Evolutionary conservation across 2,113 vertebrate genomes (phyloP), one percentile per base, ranked within the genome.

Genomic region (Oryzias curvinotus): DNA sequence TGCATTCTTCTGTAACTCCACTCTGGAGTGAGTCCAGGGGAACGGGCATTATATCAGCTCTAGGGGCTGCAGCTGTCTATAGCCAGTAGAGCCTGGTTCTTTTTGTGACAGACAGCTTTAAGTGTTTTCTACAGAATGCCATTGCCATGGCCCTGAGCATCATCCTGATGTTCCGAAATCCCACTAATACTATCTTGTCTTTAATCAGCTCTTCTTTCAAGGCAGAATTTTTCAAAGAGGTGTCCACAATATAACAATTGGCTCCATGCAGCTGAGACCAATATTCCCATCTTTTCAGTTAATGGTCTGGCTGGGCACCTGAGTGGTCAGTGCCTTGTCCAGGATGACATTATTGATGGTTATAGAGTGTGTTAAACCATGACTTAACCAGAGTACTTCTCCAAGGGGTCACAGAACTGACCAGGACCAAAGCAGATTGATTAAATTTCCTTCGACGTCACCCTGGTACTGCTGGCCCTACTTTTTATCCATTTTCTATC

Each of bases 131-230:
- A 81, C 70, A 75, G 67, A 67, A 30, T 52, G 66, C 58, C 70
- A 77, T 48, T 62, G 5, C 69, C 82, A 87, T 87, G 85, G 71
- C 85, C 82, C 67, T 64, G 68, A 66, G 79, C 70, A 78, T 85
- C 68, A 68, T 59, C 68, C 68, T 65, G 83, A 90, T 62, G 72
- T 83, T 72, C 73, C 63, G 76, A 85, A 89, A 86, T 87, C 87
- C 85, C 76, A 43, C 79, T 86, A 89, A 91, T 91, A 87, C 87
- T 72, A 80, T 82, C 86, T 68, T 77, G 60, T 77, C 85, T 83
- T 87, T 88, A 87, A 82, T 89, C 84, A 90, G 76, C 77, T 73
- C 48, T 59, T 77, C 84, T 87, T 86, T 86, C 79, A 88, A 86
- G 85, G 77, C 84, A 83, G 69, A 78, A 81, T 90, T 89, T 86